Evolutionary conservation across 2,113 vertebrate genomes (phyloP).

Genomic region (Laticauda laticaudata): DNA sequence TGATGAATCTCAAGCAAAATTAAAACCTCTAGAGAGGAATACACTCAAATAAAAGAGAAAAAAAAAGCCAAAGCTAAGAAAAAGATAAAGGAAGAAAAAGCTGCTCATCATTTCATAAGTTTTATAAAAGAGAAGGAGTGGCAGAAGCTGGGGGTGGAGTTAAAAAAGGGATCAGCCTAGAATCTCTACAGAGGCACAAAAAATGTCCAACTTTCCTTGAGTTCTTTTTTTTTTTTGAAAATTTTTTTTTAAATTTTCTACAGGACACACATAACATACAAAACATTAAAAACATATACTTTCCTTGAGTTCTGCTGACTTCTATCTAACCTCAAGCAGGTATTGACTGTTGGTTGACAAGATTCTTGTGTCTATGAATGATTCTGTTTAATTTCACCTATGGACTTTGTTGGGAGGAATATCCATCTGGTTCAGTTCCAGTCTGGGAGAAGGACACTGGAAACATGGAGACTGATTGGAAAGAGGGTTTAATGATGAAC

Average conservation of each 20-base stretch:
- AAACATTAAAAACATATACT: too few relatives aligned
- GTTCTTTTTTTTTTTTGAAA: too few relatives aligned
- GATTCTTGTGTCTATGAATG: not conserved
- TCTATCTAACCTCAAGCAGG: not conserved
- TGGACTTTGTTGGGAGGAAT: not conserved
- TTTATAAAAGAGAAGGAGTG: not conserved
- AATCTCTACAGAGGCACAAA: not conserved
- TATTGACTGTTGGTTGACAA: not conserved
- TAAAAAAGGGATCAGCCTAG: not conserved
- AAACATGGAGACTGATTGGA: too few relatives aligned
- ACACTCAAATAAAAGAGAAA: not conserved
- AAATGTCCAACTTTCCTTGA: not conserved
- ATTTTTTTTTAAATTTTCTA: too few relatives aligned
- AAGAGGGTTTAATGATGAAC: too few relatives aligned
- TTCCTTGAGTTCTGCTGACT: not conserved
- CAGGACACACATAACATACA: too few relatives aligned
- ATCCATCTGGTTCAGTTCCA: too few relatives aligned
- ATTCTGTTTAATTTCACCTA: not conserved
- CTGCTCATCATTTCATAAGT: fast-evolving
- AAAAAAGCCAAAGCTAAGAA: not conserved
- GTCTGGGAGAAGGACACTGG: too few relatives aligned
- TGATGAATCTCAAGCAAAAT: not conserved
- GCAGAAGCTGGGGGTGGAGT: not conserved
- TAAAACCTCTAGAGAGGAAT: not conserved
- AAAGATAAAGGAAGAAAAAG: not conserved